Percentiles rank a stretch among this genome's conserved stretches.
These are phyloP conservation scores for Dipodomys ordii DNA, from an alignment of 2,113 vertebrate genomes.

Conservation along the genomic window DNA sequence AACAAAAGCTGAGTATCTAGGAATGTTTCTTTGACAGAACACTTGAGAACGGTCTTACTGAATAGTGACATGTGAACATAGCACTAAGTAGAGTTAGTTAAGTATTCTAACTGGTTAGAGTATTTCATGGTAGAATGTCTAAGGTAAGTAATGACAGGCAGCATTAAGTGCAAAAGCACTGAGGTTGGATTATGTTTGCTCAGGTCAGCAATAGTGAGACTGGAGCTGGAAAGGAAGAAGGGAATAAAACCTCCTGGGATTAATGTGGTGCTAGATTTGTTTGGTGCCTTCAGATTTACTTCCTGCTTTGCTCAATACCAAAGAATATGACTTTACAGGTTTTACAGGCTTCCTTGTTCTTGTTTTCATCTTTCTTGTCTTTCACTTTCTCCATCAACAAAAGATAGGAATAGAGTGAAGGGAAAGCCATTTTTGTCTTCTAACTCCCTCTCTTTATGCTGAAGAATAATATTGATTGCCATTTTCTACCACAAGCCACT, in stretches of 20 bases:
- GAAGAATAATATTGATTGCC: neutral
- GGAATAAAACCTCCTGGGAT: rapidly evolving
- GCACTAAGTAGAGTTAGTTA: neutral
- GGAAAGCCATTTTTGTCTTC: neutral
- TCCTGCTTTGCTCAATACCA: no score
- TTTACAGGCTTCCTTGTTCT: neutral
- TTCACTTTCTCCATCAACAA: neutral
- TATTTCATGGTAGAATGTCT: neutral
- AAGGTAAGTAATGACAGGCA: neutral
- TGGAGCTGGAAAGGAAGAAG: neutral
- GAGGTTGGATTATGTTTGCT: neutral
- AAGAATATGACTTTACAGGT: no score
- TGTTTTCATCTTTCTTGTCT: neutral
- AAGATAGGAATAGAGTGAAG: neutral
- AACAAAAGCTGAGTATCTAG: neutral
- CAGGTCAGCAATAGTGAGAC: neutral
- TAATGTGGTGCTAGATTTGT: neutral
- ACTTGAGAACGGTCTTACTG: neutral
- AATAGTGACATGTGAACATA: neutral
- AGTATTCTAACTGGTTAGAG: neutral
- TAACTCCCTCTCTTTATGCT: neutral
- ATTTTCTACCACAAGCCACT: neutral
- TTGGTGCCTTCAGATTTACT: no score
- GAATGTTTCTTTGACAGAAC: neutral
- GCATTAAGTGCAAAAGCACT: neutral